Evolutionary conservation across 2,888 invertebrate genomes (phyloP), one percentile per base, ranked within the genome.

Genomic region (Abscondita cerata): DNA sequence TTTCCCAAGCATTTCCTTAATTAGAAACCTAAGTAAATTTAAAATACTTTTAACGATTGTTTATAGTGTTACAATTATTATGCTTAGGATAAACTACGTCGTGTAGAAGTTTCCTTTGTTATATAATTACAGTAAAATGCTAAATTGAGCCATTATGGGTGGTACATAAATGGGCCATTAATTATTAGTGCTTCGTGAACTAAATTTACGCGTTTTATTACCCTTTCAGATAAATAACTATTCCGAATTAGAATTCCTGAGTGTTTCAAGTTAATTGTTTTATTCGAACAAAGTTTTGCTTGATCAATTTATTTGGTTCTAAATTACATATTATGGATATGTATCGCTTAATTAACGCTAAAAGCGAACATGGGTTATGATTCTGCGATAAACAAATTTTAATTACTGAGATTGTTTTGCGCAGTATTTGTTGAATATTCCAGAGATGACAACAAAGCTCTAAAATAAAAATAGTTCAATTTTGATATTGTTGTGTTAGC

Each of bases 401-500:
- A 58, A 58, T 58, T 58, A 52, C 15, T 16, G 33, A 12, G 18
- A 51, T 52, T 58, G 46, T 46, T 31, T 19, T 44, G 57, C 25
- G 41, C 40, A 48, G 25, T 56, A 34, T 12, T 11, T 15, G 3
- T n/a, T 40, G 12, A 16, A 48, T 38, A 56, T 50, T 40, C 48
- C 4, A 33, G 20, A 11, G 18, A 41, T 50, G 50, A 51, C 4
- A 19, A 20, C 41, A 25, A 52, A 44, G 41, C 13, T 54, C 47
- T 44, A 36, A 47, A 54, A 55, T 53, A 59, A 57, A 52, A 60
- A 65, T 64, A 66, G 63, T 62, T 71, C 74, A 75, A 76, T 76
- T 78, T 77, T 75, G 75, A 78, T 76, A 76, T 74, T 70, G 75
- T 76, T 76, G 75, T 71, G 71, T 68, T 72, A 71, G 73, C 77